Percentiles rank a stretch among this genome's conserved stretches.
Evolutionary conservation across 1,140 invertebrate genomes (phyloP).

Genomic region (Drosophila nannoptera): DNA sequence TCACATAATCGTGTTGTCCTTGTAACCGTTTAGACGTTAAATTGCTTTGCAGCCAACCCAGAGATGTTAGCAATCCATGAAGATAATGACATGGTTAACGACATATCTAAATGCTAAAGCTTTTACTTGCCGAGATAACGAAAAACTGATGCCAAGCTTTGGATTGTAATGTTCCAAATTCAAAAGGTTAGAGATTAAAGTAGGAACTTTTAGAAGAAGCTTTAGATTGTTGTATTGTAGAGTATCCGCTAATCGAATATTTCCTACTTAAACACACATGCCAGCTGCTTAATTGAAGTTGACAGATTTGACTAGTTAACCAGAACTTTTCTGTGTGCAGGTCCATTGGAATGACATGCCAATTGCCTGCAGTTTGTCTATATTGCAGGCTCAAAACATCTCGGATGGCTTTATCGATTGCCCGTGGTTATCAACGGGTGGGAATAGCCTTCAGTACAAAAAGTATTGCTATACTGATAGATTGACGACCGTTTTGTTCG

Average conservation of each 20-base stretch:
- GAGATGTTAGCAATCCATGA: background rate
- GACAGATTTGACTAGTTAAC: background rate
- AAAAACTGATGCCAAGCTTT: background rate
- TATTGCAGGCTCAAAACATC: conserved; percentile 31
- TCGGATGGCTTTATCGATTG: conserved; percentile 58
- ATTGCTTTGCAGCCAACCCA: conserved; percentile 33
- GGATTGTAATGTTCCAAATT: too few relatives aligned
- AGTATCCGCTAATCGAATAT: too few relatives aligned
- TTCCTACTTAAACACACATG: too few relatives aligned
- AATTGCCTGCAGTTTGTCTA: background rate
- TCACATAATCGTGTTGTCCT: conserved; percentile 64
- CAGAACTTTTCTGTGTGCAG: background rate
- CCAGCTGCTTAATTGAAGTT: background rate
- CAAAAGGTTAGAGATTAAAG: too few relatives aligned
- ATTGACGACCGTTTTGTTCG: conserved; percentile 49
- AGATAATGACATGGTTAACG: too few relatives aligned
- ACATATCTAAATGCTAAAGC: too few relatives aligned
- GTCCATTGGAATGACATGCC: background rate
- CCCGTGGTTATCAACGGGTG: conserved; percentile 47
- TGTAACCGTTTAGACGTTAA: conserved; percentile 64
- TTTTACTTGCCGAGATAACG: too few relatives aligned
- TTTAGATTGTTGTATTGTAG: too few relatives aligned
- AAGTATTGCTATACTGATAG: conserved; percentile 31
- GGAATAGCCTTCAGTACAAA: conserved; percentile 38
- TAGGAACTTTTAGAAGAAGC: too few relatives aligned